phyloP scores from a whole-genome alignment of 2,888 invertebrate species.

The Brassicogethes aeneus region DNA sequence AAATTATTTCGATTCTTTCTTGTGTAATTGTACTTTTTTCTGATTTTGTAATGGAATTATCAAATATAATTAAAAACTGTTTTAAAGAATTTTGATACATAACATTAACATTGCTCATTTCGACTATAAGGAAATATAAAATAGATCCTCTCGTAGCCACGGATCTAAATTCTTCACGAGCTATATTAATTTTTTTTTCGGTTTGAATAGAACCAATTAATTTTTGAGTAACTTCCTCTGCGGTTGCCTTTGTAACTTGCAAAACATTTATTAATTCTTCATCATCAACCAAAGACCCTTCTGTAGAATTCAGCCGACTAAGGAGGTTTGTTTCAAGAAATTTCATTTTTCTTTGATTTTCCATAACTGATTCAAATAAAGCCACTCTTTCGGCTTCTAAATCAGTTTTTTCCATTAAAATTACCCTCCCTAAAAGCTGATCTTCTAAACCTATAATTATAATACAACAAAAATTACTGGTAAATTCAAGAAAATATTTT shows the following conservation, averaged over 20 bases:
- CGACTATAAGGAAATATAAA: constrained; percentile 90
- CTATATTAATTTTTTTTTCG: constrained; percentile 87
- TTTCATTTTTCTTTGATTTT: constrained; percentile 93
- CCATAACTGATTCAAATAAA: constrained; percentile 91
- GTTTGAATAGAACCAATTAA: constrained; percentile 86
- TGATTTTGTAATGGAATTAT: constrained; percentile 87
- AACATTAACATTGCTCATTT: constrained; percentile 92
- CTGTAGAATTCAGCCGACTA: constrained; percentile 83
- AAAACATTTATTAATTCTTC: constrained; percentile 88
- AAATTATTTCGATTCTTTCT: constrained; percentile 81
- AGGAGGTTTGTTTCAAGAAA: constrained; percentile 88
- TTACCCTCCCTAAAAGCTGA: constrained; percentile 86
- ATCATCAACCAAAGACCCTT: constrained; percentile 91
- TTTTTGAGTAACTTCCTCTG: constrained; percentile 93
- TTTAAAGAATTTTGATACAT: constrained; percentile 97
- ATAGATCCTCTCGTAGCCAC: constrained; percentile 93
- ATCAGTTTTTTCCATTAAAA: constrained; percentile 93
- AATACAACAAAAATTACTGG: too few species aligned
- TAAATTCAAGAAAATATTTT: background rate
- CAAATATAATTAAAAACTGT: constrained; percentile 89
- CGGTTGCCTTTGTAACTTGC: constrained; percentile 71
- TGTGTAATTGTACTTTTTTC: constrained; percentile 74
- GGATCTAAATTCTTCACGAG: constrained; percentile 90
- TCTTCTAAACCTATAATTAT: constrained; percentile 80
- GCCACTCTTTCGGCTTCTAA: constrained; percentile 89